Evolutionary conservation across 2,113 vertebrate species (phyloP).

Genomic region (Conger conger): DNA sequence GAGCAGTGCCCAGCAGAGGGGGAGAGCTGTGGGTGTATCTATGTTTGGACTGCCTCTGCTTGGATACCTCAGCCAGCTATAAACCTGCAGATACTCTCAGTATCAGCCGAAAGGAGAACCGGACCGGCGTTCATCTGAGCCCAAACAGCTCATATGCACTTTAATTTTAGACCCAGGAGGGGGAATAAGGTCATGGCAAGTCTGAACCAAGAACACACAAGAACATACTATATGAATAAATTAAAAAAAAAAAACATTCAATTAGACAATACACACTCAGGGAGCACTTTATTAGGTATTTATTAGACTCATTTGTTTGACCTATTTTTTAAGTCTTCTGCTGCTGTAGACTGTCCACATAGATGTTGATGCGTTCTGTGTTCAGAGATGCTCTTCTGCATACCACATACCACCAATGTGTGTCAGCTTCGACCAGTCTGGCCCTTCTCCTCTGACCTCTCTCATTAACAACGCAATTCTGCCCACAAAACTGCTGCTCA

Average conservation of each 20-base stretch:
- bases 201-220: constrained; percentile 46
- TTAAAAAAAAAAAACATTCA: neutral
- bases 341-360: too few species aligned
- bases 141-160: neutral
- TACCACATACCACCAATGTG: too few species aligned
- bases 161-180: constrained; percentile 26
- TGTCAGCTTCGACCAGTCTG: too few species aligned
- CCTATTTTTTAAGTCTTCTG: too few species aligned
- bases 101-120: constrained; percentile 14
- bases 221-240: too few species aligned
- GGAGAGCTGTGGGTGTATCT: neutral
- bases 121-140: constrained; percentile 43
- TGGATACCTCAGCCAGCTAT: neutral
- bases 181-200: neutral
- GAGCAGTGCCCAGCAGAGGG: neutral
- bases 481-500: too few species aligned
- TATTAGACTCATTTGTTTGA: too few species aligned
- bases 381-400: too few species aligned
- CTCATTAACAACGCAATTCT: too few species aligned
- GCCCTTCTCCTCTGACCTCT: too few species aligned
- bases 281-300: too few species aligned
- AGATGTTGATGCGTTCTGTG: too few species aligned
- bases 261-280: constrained; percentile 51
- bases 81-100: neutral
- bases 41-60: neutral